These are phyloP conservation scores for Elmis aenea DNA, from an alignment of 2,888 invertebrate species.

Conservation along the genomic window DNA sequence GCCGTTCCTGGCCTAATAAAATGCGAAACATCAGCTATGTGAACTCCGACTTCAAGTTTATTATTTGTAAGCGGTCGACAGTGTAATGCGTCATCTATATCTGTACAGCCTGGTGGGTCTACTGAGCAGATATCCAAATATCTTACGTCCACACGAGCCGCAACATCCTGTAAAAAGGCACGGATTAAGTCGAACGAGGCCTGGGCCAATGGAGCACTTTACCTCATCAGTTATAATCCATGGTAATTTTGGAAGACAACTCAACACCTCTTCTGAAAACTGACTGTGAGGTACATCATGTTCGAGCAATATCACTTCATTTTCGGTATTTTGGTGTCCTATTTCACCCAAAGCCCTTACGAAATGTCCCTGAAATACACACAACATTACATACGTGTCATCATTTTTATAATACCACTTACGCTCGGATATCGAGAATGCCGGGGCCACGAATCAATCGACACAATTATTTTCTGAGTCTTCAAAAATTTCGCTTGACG, in stretches of 20 bases:
- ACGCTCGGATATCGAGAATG: constrained; percentile 85
- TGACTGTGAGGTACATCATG: constrained; percentile 95
- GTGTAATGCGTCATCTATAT: constrained; percentile 97
- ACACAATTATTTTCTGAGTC: constrained; percentile 87
- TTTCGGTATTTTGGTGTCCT: constrained; percentile 93
- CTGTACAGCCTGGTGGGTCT: constrained; percentile 97
- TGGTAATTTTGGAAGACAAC: constrained; percentile 83
- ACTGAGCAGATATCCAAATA: constrained; percentile 87
- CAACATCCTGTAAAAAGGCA: constrained; percentile 58
- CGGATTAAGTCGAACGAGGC: constrained; percentile 5
- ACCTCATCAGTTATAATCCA: constrained; percentile 86
- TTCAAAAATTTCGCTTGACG: constrained; percentile 77
- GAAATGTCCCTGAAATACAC: constrained; percentile 79
- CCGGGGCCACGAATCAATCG: constrained; percentile 94
- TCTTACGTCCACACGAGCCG: constrained; percentile 77
- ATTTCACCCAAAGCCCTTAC: constrained; percentile 87
- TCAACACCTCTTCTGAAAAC: constrained; percentile 91
- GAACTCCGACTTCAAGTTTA: constrained; percentile 86
- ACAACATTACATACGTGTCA: no score
- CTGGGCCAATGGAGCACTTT: neutral
- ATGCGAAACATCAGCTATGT: constrained; percentile 98
- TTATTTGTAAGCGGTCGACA: constrained; percentile 70
- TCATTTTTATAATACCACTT: constrained; percentile 25
- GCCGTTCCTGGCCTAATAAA: constrained; percentile 92
- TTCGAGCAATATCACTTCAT: constrained; percentile 91